Conservation (phyloP, 2,797 vertebrate genomes). For the Acomys russatus region DNA sequence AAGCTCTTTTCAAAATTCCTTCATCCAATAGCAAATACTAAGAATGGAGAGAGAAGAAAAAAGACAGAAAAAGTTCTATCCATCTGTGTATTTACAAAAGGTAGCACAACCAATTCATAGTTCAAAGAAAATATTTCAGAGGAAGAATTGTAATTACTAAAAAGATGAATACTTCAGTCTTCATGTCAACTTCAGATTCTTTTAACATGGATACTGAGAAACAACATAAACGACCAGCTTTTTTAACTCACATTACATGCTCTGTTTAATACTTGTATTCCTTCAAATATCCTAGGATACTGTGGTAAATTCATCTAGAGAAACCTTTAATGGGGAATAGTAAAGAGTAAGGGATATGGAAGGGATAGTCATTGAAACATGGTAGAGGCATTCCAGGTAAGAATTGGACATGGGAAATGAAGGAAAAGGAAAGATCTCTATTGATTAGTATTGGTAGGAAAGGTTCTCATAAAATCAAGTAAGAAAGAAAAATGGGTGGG, state of each 20-base stretch:
- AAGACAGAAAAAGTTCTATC: neutral
- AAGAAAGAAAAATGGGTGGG: neutral
- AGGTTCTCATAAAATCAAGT: neutral
- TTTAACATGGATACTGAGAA: neutral
- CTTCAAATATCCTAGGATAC: conserved; percentile 3
- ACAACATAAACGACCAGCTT: neutral
- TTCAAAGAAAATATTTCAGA: conserved; percentile 35
- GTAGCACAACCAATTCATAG: conserved; percentile 12
- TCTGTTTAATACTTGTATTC: neutral
- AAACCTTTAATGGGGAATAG: conserved; percentile 17
- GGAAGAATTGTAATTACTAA: neutral
- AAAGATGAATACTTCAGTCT: neutral
- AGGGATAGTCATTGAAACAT: neutral
- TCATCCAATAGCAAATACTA: neutral
- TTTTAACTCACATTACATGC: neutral
- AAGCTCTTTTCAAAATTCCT: conserved; percentile 3
- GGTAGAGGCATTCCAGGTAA: neutral
- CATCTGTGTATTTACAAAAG: neutral
- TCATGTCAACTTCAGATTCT: neutral
- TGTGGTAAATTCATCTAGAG: neutral
- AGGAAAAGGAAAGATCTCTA: neutral
- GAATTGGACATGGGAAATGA: neutral
- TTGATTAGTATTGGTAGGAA: neutral
- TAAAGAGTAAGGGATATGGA: neutral
- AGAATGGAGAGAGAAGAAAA: neutral